Percentiles rank a stretch among this genome's conserved stretches.
Conservation (phyloP, 2,888 invertebrate genomes). For the Zaprionus bogoriensis region DNA sequence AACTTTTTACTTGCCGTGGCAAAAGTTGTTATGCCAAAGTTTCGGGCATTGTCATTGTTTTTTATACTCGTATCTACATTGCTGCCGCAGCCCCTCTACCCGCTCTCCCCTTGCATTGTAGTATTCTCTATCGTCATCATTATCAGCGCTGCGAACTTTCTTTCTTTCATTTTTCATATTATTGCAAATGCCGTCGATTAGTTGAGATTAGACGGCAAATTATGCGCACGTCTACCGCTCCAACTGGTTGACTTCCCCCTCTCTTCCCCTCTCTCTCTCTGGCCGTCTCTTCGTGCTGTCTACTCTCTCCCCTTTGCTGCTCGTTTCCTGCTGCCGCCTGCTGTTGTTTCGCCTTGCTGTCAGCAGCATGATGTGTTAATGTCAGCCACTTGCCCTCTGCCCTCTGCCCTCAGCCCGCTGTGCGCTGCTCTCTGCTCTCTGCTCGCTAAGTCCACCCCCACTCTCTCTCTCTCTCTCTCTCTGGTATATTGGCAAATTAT, state of each 20-base stretch:
- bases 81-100: not conserved
- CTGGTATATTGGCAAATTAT: slow-evolving; percentile 68
- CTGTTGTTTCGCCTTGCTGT: slow-evolving; percentile 50
- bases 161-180: slow-evolving; percentile 71
- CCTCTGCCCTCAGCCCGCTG: slow-evolving; percentile 20
- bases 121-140: slow-evolving; percentile 67
- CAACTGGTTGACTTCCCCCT: no score
- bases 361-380: slow-evolving; percentile 76
- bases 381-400: slow-evolving; percentile 49
- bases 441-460: slow-evolving; percentile 30
- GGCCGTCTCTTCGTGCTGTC: not conserved
- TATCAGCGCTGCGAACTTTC: slow-evolving; percentile 67
- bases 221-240: slow-evolving; percentile 52
- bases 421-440: slow-evolving; percentile 14
- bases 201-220: slow-evolving; percentile 75
- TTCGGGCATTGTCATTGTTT: slow-evolving; percentile 72
- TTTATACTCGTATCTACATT: slow-evolving; percentile 38
- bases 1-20: slow-evolving; percentile 67
- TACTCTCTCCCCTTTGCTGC: slow-evolving; percentile 14
- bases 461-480: slow-evolving; percentile 16
- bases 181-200: slow-evolving; percentile 77
- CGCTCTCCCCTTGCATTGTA: slow-evolving; percentile 15
- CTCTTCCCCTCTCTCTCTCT: not conserved
- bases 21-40: slow-evolving; percentile 63
- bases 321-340: slow-evolving; percentile 53